Base-by-base conservation (phyloP, 2,888 invertebrate genomes). In the Tuta absoluta region DNA sequence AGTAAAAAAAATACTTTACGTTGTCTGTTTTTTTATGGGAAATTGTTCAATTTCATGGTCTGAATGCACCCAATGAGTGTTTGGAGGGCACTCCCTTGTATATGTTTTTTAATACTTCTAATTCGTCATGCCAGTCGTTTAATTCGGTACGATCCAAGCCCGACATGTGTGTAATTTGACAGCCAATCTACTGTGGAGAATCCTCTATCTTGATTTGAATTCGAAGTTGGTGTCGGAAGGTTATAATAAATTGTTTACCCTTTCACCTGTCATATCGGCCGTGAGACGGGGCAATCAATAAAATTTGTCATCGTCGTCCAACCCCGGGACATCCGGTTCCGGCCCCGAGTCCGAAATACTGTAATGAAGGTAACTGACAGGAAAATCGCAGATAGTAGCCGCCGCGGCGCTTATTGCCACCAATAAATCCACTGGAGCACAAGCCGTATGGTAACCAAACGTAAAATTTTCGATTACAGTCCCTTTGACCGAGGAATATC, bases 381-480 rank as follows among this genome's bases (percentile, higher is more conserved):
- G 66, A 66, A 62, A 66, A 64, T 64, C 64, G 23, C 45, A 24
- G 66, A 64, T 62, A 62, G 64, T 61, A 51, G 45, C 45, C 45
- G 45, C 17, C 58, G 48, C 62, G 38, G 17, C 14, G 33, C 48
- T 61, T 48, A 62, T 53, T 64, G 38, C 61, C 45, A 51, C 68
- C 73, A 69, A 80, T 78, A 78, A 78, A 77, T 80, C 75, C 74
- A 71, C 72, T 69, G 76, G 75, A 70, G 70, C 78, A 74, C 73
- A 67, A 75, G 80, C 79, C 85, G 77, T 87, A 87, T 87, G 88
- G 82, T 83, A 85, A 82, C 85, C 83, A 85, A 84, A 89, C 84
- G 87, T 87, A 86, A 88, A 87, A 88, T 84, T 83, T 84, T 82
- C 87, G 85, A 86, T 87, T 85, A 87, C 81, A 79, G 83, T 84